Evolutionary conservation across 2,797 vertebrate genomes (phyloP).

Genomic region (Clarias fuscus): DNA sequence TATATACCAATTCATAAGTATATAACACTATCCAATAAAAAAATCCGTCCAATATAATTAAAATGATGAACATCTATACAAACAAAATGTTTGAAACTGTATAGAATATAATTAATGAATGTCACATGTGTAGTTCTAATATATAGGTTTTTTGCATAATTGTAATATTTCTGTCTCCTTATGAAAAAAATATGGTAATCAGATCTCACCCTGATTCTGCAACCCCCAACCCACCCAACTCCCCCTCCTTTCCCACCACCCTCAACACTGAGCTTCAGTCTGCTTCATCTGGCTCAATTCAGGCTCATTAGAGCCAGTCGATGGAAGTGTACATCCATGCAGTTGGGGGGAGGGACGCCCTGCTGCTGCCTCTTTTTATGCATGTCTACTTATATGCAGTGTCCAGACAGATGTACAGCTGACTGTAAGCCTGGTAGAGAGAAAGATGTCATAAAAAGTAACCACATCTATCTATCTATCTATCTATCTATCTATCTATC

Average conservation of each 20-base stretch:
- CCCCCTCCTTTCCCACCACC: neutral
- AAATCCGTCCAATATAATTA: neutral
- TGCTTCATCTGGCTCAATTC: conserved; percentile 54
- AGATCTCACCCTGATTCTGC: conserved; percentile 19
- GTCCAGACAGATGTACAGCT: conserved; percentile 31
- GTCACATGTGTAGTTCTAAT: neutral
- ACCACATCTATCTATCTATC: neutral
- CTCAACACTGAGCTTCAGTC: conserved; percentile 42
- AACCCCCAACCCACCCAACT: neutral
- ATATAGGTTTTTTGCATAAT: conserved; percentile 35
- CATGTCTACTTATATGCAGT: conserved; percentile 5
- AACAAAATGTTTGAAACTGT: neutral
- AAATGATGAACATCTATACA: conserved; percentile 20
- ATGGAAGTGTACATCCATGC: conserved; percentile 39
- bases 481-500: conserved; percentile 14
- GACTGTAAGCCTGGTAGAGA: conserved; percentile 3
- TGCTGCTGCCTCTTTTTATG: conserved; percentile 31
- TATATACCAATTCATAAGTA: neutral
- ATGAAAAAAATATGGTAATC: conserved; percentile 50
- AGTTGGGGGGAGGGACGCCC: conserved; percentile 32
- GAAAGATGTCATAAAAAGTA: conserved; percentile 5
- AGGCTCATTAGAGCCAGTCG: conserved; percentile 56
- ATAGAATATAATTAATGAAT: neutral
- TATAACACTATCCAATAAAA: neutral
- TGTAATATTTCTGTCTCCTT: conserved; percentile 40